Evolutionary conservation across 2,888 invertebrate genomes (phyloP).

Genomic region (Cosmia trapezina): DNA sequence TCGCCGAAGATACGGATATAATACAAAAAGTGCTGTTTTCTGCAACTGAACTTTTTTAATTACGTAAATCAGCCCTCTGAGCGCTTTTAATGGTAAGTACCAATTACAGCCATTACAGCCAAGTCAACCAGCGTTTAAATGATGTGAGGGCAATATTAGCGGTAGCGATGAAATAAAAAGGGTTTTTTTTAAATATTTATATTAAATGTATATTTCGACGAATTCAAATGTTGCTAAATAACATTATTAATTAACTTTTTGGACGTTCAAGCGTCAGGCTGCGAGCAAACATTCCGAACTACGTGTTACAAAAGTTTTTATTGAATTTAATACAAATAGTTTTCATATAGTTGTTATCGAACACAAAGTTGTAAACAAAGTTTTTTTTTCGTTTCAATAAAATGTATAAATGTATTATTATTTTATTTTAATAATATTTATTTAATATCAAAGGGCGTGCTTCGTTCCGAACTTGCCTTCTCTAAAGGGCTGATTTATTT

Average conservation of each 20-base stretch:
- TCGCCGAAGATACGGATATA: not conserved
- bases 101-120: too few relatives aligned
- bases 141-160: constrained; percentile 1
- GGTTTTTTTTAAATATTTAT: not conserved
- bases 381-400: too few relatives aligned
- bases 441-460: constrained; percentile 4
- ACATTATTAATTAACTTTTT: not conserved
- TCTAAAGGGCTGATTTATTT: too few relatives aligned
- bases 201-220: not conserved
- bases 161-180: not conserved
- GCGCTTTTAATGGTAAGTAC: not conserved
- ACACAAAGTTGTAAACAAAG: too few relatives aligned
- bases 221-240: not conserved
- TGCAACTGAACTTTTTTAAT: not conserved
- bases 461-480: not conserved
- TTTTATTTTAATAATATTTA: too few relatives aligned
- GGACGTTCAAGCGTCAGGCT: not conserved
- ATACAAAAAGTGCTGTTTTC: not conserved
- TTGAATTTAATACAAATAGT: constrained; percentile 8
- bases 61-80: not conserved
- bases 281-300: not conserved
- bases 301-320: constrained; percentile 5
- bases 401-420: too few relatives aligned
- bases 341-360: too few relatives aligned
- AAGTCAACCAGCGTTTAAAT: constrained; percentile 15